These are phyloP conservation scores for Podiceps cristatus DNA, from an alignment of 2,113 vertebrate species.

Conservation along the genomic window DNA sequence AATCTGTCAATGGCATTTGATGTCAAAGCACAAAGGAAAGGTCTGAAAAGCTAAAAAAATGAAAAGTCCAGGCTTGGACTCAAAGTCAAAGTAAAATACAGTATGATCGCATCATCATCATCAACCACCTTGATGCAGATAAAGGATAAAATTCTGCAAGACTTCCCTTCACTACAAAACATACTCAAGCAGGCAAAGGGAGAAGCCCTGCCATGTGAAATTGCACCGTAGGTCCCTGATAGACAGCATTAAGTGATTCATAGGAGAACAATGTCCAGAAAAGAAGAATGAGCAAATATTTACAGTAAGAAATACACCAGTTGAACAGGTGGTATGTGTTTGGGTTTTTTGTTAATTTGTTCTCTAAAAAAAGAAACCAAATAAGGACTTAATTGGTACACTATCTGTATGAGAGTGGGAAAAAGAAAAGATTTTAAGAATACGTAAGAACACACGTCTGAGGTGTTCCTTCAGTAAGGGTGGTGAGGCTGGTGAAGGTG, in stretches of 20 bases:
- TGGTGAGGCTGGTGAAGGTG: neutral
- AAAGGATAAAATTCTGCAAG: neutral
- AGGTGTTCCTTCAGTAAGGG: neutral
- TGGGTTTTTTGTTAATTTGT: rapidly evolving
- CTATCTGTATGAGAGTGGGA: rapidly evolving
- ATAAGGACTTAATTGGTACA: neutral
- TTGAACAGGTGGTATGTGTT: neutral
- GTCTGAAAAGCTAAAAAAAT: neutral
- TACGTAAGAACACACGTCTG: neutral
- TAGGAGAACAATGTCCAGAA: neutral
- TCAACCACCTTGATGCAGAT: neutral
- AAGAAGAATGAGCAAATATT: neutral
- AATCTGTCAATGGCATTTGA: neutral
- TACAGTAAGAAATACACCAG: neutral
- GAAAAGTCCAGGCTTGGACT: neutral
- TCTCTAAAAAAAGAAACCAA: neutral
- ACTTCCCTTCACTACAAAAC: neutral
- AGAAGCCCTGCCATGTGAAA: neutral
- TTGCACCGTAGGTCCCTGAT: neutral
- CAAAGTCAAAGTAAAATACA: neutral
- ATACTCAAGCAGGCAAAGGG: neutral
- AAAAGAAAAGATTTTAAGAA: neutral
- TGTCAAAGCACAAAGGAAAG: neutral
- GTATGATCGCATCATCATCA: neutral
- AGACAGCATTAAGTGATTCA: neutral